These are phyloP conservation scores for Pomatostomus ruficeps DNA, from an alignment of 2,113 vertebrate species.

Conservation along the genomic window DNA sequence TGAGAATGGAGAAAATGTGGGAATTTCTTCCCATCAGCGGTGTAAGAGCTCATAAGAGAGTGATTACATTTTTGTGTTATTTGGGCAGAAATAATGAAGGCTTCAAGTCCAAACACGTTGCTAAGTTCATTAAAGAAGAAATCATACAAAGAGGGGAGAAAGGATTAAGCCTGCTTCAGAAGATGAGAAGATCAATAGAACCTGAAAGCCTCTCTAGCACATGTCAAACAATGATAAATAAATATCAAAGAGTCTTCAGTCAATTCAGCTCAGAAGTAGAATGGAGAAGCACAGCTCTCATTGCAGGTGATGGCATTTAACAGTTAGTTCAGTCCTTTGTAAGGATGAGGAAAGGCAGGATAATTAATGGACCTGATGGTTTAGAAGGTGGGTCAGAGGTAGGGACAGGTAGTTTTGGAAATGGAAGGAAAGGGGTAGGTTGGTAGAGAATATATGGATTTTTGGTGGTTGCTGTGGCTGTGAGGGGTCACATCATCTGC, in stretches of 20 bases:
- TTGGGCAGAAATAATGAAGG: not conserved
- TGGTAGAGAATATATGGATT: not conserved
- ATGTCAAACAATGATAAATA: not conserved
- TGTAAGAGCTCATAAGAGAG: rapidly evolving
- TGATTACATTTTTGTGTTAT: not conserved
- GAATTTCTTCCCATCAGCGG: not conserved
- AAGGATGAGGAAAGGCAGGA: not conserved
- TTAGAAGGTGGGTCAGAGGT: not conserved
- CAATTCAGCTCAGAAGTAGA: not conserved
- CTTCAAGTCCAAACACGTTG: not conserved
- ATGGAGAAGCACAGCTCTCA: not conserved
- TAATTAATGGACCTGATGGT: not conserved
- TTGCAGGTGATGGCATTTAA: not conserved
- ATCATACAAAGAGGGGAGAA: not conserved
- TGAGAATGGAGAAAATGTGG: not conserved
- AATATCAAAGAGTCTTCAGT: not conserved
- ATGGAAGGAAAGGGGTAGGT: not conserved
- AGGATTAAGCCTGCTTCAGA: not conserved
- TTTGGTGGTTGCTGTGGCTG: not conserved
- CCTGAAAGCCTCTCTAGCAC: not conserved
- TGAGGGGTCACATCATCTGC: not conserved
- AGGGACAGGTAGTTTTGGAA: not conserved
- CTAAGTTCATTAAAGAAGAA: not conserved
- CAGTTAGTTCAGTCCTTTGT: not conserved
- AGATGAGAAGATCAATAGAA: not conserved